These are phyloP conservation scores for Malurus melanocephalus DNA, from an alignment of 2,113 vertebrate species.

Conservation along the genomic window DNA sequence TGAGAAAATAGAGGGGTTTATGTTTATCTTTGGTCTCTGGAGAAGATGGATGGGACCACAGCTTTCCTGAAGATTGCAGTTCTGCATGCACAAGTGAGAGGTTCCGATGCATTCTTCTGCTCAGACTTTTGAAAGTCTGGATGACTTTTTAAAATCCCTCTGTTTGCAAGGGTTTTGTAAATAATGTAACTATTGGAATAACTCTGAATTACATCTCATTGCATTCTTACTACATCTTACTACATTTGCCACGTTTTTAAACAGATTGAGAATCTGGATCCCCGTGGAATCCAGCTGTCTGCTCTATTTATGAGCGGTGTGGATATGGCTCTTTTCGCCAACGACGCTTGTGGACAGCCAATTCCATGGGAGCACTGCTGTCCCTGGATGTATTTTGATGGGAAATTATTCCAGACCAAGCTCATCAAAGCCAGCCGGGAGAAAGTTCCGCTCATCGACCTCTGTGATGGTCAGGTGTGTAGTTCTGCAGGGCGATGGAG, in stretches of 20 bases:
- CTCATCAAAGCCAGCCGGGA: slow-evolving; percentile 89
- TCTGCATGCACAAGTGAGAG: background rate
- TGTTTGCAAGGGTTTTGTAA: background rate
- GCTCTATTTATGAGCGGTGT: slow-evolving; percentile 95
- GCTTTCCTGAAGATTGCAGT: background rate
- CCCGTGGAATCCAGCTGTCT: slow-evolving; percentile 90
- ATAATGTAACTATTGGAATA: background rate
- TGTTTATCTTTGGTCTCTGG: background rate
- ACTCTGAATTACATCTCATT: background rate
- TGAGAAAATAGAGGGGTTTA: background rate
- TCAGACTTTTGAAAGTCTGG: background rate
- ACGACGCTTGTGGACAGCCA: slow-evolving; percentile 90
- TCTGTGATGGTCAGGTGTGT: slow-evolving; percentile 97
- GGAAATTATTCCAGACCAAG: slow-evolving; percentile 93
- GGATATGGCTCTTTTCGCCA: slow-evolving; percentile 94
- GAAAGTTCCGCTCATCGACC: slow-evolving; percentile 94
- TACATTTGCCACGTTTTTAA: background rate
- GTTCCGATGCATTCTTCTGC: background rate
- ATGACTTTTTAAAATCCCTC: background rate
- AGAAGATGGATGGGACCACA: background rate
- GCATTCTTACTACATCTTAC: background rate
- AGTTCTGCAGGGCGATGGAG: background rate
- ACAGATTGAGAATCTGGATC: slow-evolving; percentile 93
- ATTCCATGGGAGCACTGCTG: slow-evolving; percentile 97
- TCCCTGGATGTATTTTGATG: slow-evolving; percentile 97